Conservation (phyloP, 1,140 invertebrate species). For the Leptopilina boulardi region DNA sequence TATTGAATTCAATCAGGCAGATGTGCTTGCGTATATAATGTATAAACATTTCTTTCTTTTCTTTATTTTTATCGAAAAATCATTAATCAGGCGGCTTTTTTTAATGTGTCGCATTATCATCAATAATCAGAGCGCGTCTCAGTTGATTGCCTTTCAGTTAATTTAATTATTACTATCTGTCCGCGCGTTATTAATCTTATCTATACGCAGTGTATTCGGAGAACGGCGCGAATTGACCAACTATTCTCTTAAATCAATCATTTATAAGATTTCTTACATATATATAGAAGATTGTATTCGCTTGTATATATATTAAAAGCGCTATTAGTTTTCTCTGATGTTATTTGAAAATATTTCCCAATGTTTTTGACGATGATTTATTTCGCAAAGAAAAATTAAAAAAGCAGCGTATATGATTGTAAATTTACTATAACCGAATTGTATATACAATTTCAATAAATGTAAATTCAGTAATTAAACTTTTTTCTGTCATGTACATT, state of each 20-base stretch:
- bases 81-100: not conserved
- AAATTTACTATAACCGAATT: too few species aligned
- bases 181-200: not conserved
- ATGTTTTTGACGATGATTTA: not conserved
- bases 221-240: not conserved
- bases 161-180: constrained; percentile 11
- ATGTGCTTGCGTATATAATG: too few species aligned
- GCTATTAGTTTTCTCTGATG: too few species aligned
- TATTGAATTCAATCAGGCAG: not conserved
- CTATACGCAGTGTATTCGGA: not conserved
- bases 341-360: too few species aligned
- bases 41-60: not conserved
- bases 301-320: too few species aligned
- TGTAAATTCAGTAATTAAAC: too few species aligned
- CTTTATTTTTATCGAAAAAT: not conserved
- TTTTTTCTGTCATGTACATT: too few species aligned
- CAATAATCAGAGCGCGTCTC: not conserved
- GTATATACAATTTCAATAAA: too few species aligned
- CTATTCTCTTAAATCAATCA: not conserved
- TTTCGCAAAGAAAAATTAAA: not conserved
- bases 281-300: too few species aligned
- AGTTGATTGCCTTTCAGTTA: not conserved
- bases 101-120: not conserved
- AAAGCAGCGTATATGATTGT: too few species aligned
- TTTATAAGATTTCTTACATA: too few species aligned